Evolutionary conservation across 2,113 vertebrate species (phyloP), one percentile per base, ranked within the genome.

Genomic region (Antennarius striatus): DNA sequence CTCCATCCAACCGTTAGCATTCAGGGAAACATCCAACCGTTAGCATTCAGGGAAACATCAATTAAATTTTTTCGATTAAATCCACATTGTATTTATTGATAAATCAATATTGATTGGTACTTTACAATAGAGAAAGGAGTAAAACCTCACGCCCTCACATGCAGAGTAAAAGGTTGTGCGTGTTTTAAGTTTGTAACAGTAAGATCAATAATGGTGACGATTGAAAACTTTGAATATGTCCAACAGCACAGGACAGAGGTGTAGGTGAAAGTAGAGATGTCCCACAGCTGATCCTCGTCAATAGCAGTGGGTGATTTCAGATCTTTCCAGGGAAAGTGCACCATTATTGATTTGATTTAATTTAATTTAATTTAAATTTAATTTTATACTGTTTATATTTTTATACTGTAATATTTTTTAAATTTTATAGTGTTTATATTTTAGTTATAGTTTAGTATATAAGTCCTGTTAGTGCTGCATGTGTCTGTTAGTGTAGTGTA

Each of bases 321-420:
- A 94, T 87, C 53, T 83, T 94, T 22, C 93, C 93, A 0, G 93
- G 65, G 66, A 94, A 94, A 68, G 30, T 89, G n/a, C n/a, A n/a
- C n/a, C n/a, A n/a, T n/a, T n/a, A n/a, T n/a, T n/a, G n/a, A n/a
- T n/a, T n/a, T n/a, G n/a, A n/a, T n/a, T n/a, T n/a, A n/a, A n/a
- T n/a, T n/a, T n/a, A n/a, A n/a, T n/a, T n/a, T n/a, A n/a, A n/a
- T n/a, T n/a, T n/a, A n/a, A n/a, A n/a, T n/a, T n/a, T n/a, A n/a
- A n/a, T n/a, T n/a, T n/a, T n/a, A n/a, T n/a, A n/a, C n/a, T n/a
- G n/a, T n/a, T n/a, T n/a, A n/a, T 72, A 36, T 36, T 36, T 36
- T 36, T 3, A 36, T 36, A n/a, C 32, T 36, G 32, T 7, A n/a
- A n/a, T n/a, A n/a, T n/a, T n/a, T n/a, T n/a, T n/a, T n/a, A n/a